These are phyloP conservation scores for Hypomecis atomaria DNA, from an alignment of 2,888 invertebrate genomes.

Conservation along the genomic window DNA sequence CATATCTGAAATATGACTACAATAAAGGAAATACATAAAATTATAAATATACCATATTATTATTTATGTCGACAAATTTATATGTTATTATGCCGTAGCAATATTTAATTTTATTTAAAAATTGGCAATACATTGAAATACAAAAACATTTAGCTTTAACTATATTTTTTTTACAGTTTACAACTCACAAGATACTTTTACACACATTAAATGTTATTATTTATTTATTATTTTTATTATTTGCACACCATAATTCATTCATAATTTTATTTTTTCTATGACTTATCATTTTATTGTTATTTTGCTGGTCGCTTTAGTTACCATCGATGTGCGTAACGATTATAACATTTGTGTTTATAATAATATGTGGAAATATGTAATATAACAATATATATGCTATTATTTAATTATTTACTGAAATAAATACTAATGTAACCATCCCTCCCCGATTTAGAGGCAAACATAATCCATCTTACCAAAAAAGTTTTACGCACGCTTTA, in stretches of 20 bases:
- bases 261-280: constrained; percentile 50
- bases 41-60: neutral
- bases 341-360: constrained; percentile 37
- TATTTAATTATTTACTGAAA: constrained; percentile 26
- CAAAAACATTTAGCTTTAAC: constrained; percentile 25
- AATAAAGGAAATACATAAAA: neutral
- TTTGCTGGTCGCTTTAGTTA: constrained; percentile 70
- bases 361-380: constrained; percentile 26
- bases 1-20: neutral
- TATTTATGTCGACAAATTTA: neutral
- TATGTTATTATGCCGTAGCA: neutral
- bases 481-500: no score
- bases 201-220: constrained; percentile 29
- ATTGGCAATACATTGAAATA: constrained; percentile 12
- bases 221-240: constrained; percentile 67
- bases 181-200: constrained; percentile 8
- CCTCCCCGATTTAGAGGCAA: constrained; percentile 34
- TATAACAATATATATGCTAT: constrained; percentile 35
- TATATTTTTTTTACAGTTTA: constrained; percentile 32
- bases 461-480: no score
- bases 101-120: neutral
- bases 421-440: constrained; percentile 32
- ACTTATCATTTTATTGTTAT: constrained; percentile 57
- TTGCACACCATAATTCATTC: constrained; percentile 74
- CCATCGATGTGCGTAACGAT: constrained; percentile 48